Percentiles rank a stretch among this genome's conserved stretches.
These are phyloP conservation scores for Nannobrachium achirus DNA, from an alignment of 2,113 vertebrate species.

Conservation along the genomic window DNA sequence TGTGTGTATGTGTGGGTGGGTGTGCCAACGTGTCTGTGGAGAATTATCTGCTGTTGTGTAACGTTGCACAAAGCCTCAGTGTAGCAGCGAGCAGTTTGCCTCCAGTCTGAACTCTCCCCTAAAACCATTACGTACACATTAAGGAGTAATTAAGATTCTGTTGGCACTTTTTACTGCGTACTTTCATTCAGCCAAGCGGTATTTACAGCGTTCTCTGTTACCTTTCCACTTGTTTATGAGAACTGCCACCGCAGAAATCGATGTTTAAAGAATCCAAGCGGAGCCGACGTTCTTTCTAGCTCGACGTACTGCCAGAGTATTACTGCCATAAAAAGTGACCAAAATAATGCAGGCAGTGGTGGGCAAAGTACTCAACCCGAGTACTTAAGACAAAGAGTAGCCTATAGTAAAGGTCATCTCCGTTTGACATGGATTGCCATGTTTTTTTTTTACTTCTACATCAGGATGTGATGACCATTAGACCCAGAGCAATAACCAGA, in stretches of 20 bases:
- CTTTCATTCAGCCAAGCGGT: conserved; percentile 16
- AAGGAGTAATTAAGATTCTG: conserved; percentile 14
- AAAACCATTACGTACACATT: conserved; percentile 24
- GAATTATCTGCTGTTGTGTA: conserved; percentile 44
- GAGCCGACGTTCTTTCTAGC: conserved; percentile 1
- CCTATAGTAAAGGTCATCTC: too few relatives aligned
- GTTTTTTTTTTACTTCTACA: too few relatives aligned
- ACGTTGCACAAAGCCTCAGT: conserved; percentile 33
- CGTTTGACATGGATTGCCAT: too few relatives aligned
- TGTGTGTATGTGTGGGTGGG: conserved; percentile 6
- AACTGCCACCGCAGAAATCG: conserved; percentile 22
- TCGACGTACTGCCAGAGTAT: too few relatives aligned
- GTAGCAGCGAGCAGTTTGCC: conserved; percentile 19
- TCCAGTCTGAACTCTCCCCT: conserved; percentile 12
- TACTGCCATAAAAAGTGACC: too few relatives aligned
- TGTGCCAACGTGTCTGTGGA: conserved; percentile 29
- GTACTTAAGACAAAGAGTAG: too few relatives aligned
- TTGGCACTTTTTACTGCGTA: conserved; percentile 28
- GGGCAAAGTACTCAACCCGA: too few relatives aligned
- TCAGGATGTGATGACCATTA: too few relatives aligned
- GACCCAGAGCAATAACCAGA: too few relatives aligned
- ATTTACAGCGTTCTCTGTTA: conserved; percentile 28
- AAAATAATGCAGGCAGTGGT: too few relatives aligned
- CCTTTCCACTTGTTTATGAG: conserved; percentile 25
- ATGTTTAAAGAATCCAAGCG: conserved; percentile 23